Percentiles rank a stretch among this genome's conserved stretches.
Evolutionary conservation across 2,797 vertebrate genomes (phyloP).

Genomic region (Mormyrus hasselquistii): DNA sequence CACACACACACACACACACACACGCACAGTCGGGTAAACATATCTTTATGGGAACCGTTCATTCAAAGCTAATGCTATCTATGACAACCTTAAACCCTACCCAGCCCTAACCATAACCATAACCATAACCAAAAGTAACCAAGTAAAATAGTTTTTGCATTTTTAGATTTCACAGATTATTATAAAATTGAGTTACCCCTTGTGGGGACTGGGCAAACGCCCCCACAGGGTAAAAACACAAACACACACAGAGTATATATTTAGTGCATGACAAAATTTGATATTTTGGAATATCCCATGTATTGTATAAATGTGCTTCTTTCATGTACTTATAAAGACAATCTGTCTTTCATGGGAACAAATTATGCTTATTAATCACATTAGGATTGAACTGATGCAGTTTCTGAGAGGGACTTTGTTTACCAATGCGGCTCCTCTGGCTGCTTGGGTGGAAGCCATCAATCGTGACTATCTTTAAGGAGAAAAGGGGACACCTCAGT

Average conservation of each 20-base stretch:
- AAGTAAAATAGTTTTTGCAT: not conserved
- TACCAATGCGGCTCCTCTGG: slow-evolving; percentile 64
- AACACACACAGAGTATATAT: not conserved
- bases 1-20: not conserved
- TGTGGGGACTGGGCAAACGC: not conserved
- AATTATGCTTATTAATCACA: slow-evolving; percentile 66
- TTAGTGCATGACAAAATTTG: not conserved
- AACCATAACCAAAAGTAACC: too few species aligned
- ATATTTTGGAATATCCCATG: slow-evolving; percentile 10
- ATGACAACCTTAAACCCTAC: not conserved
- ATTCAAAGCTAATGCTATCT: too few species aligned
- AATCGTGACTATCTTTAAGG: slow-evolving; percentile 68
- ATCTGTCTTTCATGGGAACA: slow-evolving; percentile 32
- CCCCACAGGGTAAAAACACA: not conserved
- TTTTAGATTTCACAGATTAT: not conserved
- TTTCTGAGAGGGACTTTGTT: slow-evolving; percentile 72
- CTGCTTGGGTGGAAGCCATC: slow-evolving; percentile 65
- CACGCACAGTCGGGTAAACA: too few species aligned
- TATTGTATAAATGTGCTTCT: not conserved
- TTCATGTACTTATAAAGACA: slow-evolving; percentile 16
- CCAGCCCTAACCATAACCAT: not conserved
- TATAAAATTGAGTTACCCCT: not conserved
- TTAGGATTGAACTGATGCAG: slow-evolving; percentile 54
- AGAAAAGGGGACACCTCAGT: slow-evolving; percentile 52
- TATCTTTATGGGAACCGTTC: too few species aligned